A percentile compares a stretch with the other conserved stretches of the same genome.
Evolutionary conservation across 2,888 invertebrate species (phyloP).

Genomic region (Gandaritis pyraliata): DNA sequence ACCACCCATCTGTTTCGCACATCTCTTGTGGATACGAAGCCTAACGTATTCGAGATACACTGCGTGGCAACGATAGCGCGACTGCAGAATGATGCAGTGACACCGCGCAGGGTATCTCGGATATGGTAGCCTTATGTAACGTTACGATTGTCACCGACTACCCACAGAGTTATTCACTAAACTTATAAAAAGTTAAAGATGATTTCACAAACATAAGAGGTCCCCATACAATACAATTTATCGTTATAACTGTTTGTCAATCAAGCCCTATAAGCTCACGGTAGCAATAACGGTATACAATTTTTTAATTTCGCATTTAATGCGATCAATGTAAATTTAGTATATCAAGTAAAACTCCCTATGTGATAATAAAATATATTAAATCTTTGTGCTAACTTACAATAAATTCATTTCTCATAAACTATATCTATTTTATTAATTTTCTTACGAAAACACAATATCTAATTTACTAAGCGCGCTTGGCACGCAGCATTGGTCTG

Average conservation of each 20-base stretch:
- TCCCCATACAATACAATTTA: constrained; percentile 24
- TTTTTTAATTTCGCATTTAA: constrained; percentile 71
- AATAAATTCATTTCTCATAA: constrained; percentile 82
- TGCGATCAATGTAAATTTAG: constrained; percentile 78
- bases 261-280: constrained; percentile 65
- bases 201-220: constrained; percentile 22
- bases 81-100: no score
- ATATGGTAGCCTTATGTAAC: no score
- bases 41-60: no score
- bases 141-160: no score
- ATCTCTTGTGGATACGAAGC: no score
- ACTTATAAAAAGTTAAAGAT: constrained; percentile 7
- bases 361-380: constrained; percentile 84
- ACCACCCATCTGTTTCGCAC: no score
- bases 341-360: constrained; percentile 80
- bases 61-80: no score
- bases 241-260: constrained; percentile 33
- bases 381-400: constrained; percentile 85
- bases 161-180: no score
- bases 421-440: constrained; percentile 74
- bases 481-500: constrained; percentile 80
- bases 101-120: no score
- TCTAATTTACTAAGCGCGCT: constrained; percentile 74
- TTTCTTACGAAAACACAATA: constrained; percentile 72
- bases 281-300: constrained; percentile 64